Evolutionary conservation across 2,888 invertebrate species (phyloP), one percentile per base, ranked within the genome.

Genomic region (Periphyllus acericola): DNA sequence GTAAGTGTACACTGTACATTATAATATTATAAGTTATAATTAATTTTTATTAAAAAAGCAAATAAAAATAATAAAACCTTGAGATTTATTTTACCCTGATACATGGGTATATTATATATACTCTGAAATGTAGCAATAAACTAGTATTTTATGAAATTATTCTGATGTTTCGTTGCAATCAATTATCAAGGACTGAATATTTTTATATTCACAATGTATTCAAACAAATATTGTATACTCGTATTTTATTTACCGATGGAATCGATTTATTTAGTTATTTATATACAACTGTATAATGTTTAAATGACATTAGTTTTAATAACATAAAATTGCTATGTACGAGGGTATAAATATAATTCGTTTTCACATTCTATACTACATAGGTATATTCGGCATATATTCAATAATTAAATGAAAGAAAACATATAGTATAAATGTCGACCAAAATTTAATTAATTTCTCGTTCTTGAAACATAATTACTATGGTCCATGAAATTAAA

Each of bases 61-160:
- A 80, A 71, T 0, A 21, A 81, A 25, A 25, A 40, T 46, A 46
- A 29, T 68, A 82, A 25, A 46, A 71, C 71, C 46, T 71, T 52
- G 46, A 66, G 6, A 71, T 52, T 71, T 71, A 68, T 34, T 32
- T 82, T 68, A 1, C 32, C 3, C 29, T 9, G 8, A 0, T 21
- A 60, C 11, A 36, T 40, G 3, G 40, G 11, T 46, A 46, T 46
- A 66, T 29, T 19, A 66, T n/a, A 40, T 46, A 29, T n/a, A 46
- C 29, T 81, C 46, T 46, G 1, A 82, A 82, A 82, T 25, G 8
- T 71, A 71, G 25, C 32, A 71, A 71, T 52, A 82, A 71, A 71
- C 32, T 71, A 52, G 46, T 82, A 82, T 82, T 71, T 82, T 82
- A 71, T 40, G 29, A 29, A 68, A 81, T 81, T 29, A 8, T 71